Evolutionary conservation across 2,888 invertebrate species (phyloP).

Genomic region (Silvanus unidentatus): DNA sequence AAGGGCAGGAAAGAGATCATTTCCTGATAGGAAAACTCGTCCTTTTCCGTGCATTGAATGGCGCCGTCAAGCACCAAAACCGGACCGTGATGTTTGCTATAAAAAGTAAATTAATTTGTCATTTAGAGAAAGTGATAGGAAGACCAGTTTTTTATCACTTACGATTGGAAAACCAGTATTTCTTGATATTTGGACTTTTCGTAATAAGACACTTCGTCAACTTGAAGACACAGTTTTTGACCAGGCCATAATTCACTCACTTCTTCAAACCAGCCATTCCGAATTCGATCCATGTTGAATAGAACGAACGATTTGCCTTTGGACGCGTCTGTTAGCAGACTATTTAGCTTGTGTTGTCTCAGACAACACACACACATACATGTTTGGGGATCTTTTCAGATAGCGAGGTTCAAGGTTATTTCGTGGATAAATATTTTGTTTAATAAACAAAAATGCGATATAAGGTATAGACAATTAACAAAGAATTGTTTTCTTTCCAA

Average conservation of each 20-base stretch:
- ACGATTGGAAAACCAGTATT: conserved; percentile 56
- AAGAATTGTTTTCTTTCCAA: no score
- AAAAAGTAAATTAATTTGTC: background rate
- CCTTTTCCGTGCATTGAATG: conserved; percentile 92
- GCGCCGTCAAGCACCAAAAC: conserved; percentile 90
- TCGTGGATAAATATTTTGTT: no score
- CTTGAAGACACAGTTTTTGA: conserved; percentile 78
- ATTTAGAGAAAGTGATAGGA: no score
- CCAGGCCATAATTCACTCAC: conserved; percentile 81
- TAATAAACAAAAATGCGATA: no score
- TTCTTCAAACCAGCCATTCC: conserved; percentile 90
- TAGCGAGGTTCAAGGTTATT: no score
- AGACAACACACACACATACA: no score
- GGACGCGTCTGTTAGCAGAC: no score
- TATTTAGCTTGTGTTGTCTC: no score
- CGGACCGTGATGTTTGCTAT: conserved; percentile 70
- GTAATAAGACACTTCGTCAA: conserved; percentile 70
- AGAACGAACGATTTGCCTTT: no score
- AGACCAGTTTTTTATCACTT: conserved; percentile 16
- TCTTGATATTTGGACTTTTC: conserved; percentile 82
- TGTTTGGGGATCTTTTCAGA: no score
- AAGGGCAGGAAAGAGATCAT: conserved; percentile 95
- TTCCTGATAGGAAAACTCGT: conserved; percentile 98
- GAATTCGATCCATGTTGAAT: conserved; percentile 47
- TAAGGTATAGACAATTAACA: no score